A percentile compares a stretch with the other conserved stretches of the same genome.
phyloP scores from a whole-genome alignment of 1,140 invertebrate species.

The Drosophila kepulauana region DNA sequence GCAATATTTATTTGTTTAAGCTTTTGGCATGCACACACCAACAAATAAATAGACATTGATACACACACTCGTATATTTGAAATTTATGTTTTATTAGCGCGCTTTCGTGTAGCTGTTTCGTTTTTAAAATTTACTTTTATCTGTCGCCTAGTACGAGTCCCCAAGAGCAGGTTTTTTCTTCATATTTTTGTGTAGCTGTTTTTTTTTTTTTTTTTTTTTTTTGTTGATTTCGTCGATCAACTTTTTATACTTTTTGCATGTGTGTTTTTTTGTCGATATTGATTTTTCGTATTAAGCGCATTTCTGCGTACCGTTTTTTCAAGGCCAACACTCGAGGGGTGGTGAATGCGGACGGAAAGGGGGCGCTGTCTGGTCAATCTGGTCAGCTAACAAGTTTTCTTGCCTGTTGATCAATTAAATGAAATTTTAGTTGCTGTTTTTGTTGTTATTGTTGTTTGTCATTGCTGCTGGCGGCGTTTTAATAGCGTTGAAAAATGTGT shows the following conservation, averaged over 20 bases:
- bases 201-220: slow-evolving; percentile 21
- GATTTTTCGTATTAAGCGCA: slow-evolving; percentile 82
- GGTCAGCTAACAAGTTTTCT: slow-evolving; percentile 67
- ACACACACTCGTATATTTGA: slow-evolving; percentile 19
- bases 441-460: slow-evolving; percentile 27
- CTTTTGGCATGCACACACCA: slow-evolving; percentile 14
- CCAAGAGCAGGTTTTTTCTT: slow-evolving; percentile 46
- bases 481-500: slow-evolving; percentile 61
- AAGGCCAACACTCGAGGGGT: slow-evolving; percentile 70
- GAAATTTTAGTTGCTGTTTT: slow-evolving; percentile 37
- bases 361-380: slow-evolving; percentile 38
- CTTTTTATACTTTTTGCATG: slow-evolving; percentile 42
- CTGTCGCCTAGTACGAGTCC: slow-evolving; percentile 61
- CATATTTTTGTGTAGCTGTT: slow-evolving; percentile 3
- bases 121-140: slow-evolving; percentile 45
- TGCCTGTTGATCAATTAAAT: slow-evolving; percentile 64
- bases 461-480: slow-evolving; percentile 30
- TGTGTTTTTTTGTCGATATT: slow-evolving; percentile 66
- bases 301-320: slow-evolving; percentile 79
- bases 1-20: slow-evolving; percentile 48
- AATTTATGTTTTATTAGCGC: slow-evolving; percentile 57
- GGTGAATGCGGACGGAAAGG: slow-evolving; percentile 7
- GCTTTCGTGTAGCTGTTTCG: slow-evolving; percentile 61
- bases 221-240: slow-evolving; percentile 29
- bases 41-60: not conserved